Evolutionary conservation across 2,797 vertebrate genomes (phyloP).

Genomic region (Scarus forsteni): DNA sequence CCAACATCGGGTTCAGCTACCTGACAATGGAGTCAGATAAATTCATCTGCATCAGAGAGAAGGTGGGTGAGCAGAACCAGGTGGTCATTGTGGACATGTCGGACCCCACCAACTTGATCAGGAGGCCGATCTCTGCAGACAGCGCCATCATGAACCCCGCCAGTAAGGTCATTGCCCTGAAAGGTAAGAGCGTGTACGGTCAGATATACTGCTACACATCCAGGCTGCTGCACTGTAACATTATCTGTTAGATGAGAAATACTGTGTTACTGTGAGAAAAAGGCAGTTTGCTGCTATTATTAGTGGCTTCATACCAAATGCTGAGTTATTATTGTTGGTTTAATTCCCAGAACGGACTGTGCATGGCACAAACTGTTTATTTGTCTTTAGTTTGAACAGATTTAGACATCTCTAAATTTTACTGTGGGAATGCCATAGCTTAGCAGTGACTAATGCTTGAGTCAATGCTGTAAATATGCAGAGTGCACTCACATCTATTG

Average conservation of each 20-base stretch:
- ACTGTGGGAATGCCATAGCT: conserved; percentile 32
- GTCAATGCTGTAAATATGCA: conserved; percentile 58
- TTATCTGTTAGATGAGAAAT: conserved; percentile 39
- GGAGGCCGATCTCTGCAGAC: conserved; percentile 92
- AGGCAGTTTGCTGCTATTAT: conserved; percentile 27
- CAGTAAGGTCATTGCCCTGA: conserved; percentile 94
- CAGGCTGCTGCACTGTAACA: background rate
- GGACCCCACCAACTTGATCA: conserved; percentile 89
- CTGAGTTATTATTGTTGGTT: conserved; percentile 38
- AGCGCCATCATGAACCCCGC: conserved; percentile 95
- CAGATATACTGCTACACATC: conserved; percentile 7
- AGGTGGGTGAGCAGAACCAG: conserved; percentile 93
- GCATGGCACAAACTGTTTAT: conserved; percentile 37
- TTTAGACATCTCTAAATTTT: conserved; percentile 27
- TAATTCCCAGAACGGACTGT: conserved; percentile 40
- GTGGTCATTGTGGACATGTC: conserved; percentile 93
- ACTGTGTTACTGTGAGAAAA: conserved; percentile 27
- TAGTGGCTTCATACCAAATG: conserved; percentile 15
- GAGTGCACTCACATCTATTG: conserved; percentile 53
- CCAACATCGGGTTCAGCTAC: conserved; percentile 94
- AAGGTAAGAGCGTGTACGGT: conserved; percentile 82
- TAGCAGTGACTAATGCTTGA: conserved; percentile 40
- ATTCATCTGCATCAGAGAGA: conserved; percentile 94
- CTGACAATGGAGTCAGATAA: conserved; percentile 96
- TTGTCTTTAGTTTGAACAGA: conserved; percentile 38